Percentiles rank a stretch among this genome's conserved stretches.
Evolutionary conservation across 2,797 vertebrate genomes (phyloP).

Genomic region (Stomatorhinus walkeri): DNA sequence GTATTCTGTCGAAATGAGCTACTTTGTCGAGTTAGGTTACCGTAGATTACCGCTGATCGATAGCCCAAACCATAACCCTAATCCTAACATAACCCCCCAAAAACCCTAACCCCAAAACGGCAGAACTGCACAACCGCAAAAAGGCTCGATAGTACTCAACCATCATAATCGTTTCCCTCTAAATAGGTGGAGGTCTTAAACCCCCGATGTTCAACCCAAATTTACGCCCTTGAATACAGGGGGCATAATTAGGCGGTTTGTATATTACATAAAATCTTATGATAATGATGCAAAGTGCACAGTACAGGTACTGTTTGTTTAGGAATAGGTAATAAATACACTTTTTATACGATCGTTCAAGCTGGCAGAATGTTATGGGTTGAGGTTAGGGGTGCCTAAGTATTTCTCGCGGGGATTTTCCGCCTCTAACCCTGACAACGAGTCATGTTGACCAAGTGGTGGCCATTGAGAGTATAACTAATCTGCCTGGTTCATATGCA

Average conservation of each 20-base stretch:
- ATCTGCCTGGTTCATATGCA: not conserved
- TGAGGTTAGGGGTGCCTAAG: not conserved
- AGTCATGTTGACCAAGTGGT: not conserved
- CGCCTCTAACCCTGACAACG: not conserved
- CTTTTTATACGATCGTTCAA: not conserved
- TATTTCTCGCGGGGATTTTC: not conserved
- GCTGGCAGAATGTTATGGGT: not conserved
- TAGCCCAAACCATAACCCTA: too few species aligned
- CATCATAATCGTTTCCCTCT: not conserved
- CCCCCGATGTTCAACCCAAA: not conserved
- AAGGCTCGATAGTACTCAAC: not conserved
- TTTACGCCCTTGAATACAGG: not conserved
- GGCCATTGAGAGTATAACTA: not conserved
- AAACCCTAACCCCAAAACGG: too few species aligned
- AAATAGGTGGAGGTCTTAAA: not conserved
- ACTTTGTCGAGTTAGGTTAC: too few species aligned
- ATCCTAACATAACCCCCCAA: too few species aligned
- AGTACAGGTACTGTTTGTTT: not conserved
- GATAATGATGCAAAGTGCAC: not conserved
- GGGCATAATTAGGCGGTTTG: not conserved
- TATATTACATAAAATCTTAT: not conserved
- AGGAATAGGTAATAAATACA: not conserved
- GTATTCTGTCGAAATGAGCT: too few species aligned
- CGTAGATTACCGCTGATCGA: too few species aligned
- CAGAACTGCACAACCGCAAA: too few species aligned